Base-by-base conservation (phyloP, 2,888 invertebrate species). In the Drosophila flavopinicola region DNA sequence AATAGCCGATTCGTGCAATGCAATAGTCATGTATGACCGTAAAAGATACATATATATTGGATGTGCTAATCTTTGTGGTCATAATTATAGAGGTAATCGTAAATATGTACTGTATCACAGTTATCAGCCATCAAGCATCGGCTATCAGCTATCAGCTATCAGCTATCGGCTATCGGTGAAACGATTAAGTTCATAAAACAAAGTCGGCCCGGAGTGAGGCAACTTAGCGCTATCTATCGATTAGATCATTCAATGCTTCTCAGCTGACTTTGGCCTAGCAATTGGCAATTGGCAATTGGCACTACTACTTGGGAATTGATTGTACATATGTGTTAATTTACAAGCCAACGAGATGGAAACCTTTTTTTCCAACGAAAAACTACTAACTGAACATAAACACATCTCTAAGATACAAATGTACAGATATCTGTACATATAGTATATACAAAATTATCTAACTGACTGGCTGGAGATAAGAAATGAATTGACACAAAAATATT, bases 121-220 rank as follows among this genome's bases (percentile, higher is more conserved):
- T 51, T 59, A 64, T 58, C 53, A 29, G 33, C n/a, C 9, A 39
- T 39, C 25, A 54, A 39, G 3, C 6, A 44, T 33, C 24, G 5
- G 17, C 1, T 42, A 42, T 42, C 13, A 15, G 15, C 3, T 39
- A 39, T 39, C 32, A 39, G 7, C 17, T 20, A 45, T 30, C 17
- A 35, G 3, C 38, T 37, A 54, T 39, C 20, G 41, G 17, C 58
- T 72, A 79, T 84, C 77, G 68, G 44, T 29, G 41, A 23, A 53
- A 51, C 64, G 68, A 79, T 78, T 79, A 84, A 47, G 66, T 47
- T 58, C 61, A 80, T 76, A 76, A 75, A 75, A 64, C 59, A 41
- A 71, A 49, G 58, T 68, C 66, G 49, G 42, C 15, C n/a, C 10
- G n/a, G n/a, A n/a, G n/a, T n/a, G n/a, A 29, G 23, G 24, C 29